Evolutionary conservation across 1,140 invertebrate genomes (phyloP).

Genomic region (Physella acuta): DNA sequence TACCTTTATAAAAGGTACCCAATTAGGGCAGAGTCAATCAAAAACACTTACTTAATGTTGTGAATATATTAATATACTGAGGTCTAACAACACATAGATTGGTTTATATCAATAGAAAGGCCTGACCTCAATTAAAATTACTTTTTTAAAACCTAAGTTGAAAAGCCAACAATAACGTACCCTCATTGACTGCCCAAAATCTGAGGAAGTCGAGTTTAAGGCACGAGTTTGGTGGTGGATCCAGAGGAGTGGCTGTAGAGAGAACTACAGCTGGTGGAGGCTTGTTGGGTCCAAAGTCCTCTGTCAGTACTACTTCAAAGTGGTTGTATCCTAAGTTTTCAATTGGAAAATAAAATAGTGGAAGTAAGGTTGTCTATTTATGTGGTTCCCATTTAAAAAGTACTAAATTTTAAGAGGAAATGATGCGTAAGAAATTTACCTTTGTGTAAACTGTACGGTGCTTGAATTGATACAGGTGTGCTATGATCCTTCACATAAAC

Average conservation of each 20-base stretch:
- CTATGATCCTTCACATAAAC: constrained; percentile 39
- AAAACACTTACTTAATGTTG: too few relatives aligned
- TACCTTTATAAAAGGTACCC: too few relatives aligned
- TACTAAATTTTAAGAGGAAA: neutral
- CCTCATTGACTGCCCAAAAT: constrained; percentile 51
- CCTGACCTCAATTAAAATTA: too few relatives aligned
- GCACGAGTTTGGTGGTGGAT: constrained; percentile 43
- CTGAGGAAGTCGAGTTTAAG: constrained; percentile 53
- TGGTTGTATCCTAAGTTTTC: constrained; percentile 52
- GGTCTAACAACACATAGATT: too few relatives aligned
- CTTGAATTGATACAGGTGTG: constrained; percentile 41
- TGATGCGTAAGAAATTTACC: constrained; percentile 28
- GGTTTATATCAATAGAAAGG: too few relatives aligned
- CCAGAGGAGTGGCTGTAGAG: constrained; percentile 49
- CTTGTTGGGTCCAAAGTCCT: constrained; percentile 41
- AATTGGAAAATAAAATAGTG: too few relatives aligned
- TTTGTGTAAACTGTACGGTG: constrained; percentile 47
- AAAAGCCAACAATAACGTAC: constrained; percentile 29
- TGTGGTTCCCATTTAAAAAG: neutral
- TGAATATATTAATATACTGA: too few relatives aligned
- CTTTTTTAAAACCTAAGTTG: too few relatives aligned
- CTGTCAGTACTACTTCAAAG: constrained; percentile 51
- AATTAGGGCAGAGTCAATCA: too few relatives aligned
- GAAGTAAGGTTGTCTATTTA: too few relatives aligned
- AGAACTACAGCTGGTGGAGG: constrained; percentile 51